Percentiles rank a stretch among this genome's conserved stretches.
phyloP scores from a whole-genome alignment of 1,140 invertebrate species.

The Drosophila sulfurigaster region DNA sequence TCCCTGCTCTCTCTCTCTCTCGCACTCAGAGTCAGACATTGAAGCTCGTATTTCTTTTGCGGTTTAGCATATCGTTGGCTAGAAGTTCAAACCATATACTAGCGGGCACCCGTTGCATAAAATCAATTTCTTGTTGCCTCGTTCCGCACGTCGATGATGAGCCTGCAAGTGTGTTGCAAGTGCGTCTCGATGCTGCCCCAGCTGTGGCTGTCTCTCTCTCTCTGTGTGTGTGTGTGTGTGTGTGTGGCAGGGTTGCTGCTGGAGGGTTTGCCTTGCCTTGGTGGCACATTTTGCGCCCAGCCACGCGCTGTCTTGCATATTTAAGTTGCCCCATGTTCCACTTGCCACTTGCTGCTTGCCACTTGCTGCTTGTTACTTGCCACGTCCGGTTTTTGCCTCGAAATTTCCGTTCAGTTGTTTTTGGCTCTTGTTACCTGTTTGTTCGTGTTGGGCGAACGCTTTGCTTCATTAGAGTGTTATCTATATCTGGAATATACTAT shows the following conservation, averaged over 20 bases:
- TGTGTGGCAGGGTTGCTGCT: constrained; percentile 10
- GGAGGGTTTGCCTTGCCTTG: neutral
- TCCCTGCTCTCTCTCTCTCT: neutral
- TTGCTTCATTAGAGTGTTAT: constrained; percentile 61
- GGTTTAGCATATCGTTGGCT: constrained; percentile 62
- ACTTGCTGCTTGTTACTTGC: constrained; percentile 17
- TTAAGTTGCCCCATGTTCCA: constrained; percentile 59
- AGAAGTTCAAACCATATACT: constrained; percentile 3
- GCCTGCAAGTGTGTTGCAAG: constrained; percentile 76
- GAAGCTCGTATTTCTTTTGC: constrained; percentile 57
- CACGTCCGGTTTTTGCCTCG: constrained; percentile 42
- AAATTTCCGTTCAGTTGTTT: constrained; percentile 68
- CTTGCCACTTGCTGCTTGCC: neutral
- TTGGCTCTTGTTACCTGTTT: constrained; percentile 53
- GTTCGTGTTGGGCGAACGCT: neutral
- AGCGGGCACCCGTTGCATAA: constrained; percentile 62
- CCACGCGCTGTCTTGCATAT: constrained; percentile 76
- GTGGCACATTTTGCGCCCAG: constrained; percentile 73
- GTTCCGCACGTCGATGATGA: constrained; percentile 60
- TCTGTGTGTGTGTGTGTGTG: neutral
- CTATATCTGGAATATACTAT: constrained; percentile 20
- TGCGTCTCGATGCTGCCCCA: constrained; percentile 38
- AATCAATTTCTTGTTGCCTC: constrained; percentile 67
- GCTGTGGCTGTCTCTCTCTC: constrained; percentile 12
- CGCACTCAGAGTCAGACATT: neutral